Percentiles rank a stretch among this genome's conserved stretches.
Evolutionary conservation across 1,140 invertebrate species (phyloP).

Genomic region (Drosophila willistoni): DNA sequence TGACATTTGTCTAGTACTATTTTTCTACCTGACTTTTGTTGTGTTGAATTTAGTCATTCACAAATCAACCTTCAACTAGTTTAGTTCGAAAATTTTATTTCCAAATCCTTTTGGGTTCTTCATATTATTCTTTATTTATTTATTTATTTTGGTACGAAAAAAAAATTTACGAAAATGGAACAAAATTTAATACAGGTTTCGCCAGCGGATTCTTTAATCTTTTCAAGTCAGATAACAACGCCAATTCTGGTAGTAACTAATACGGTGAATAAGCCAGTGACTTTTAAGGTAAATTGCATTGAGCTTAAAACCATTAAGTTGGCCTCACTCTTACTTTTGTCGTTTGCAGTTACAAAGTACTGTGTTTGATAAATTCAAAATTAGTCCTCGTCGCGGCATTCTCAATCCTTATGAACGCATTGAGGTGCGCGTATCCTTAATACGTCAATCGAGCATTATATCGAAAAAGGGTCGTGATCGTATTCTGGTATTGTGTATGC

Average conservation of each 20-base stretch:
- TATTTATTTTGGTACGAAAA: background rate
- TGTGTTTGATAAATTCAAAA: conserved; percentile 27
- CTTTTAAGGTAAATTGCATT: conserved; percentile 35
- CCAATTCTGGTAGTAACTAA: conserved; percentile 19
- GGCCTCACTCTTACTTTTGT: background rate
- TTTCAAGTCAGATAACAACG: background rate
- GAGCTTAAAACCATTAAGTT: too few species aligned
- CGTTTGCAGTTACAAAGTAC: conserved; percentile 34
- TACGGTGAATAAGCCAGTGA: conserved; percentile 7
- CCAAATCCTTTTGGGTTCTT: too few species aligned
- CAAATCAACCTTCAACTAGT: too few species aligned
- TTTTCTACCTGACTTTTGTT: too few species aligned
- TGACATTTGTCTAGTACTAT: too few species aligned
- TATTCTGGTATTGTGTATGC: conserved; percentile 39
- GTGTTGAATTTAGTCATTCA: too few species aligned
- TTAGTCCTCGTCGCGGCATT: conserved; percentile 35
- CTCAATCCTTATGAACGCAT: conserved; percentile 12
- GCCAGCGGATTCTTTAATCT: conserved; percentile 18
- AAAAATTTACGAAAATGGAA: conserved; percentile 6
- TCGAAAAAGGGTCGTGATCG: conserved; percentile 43
- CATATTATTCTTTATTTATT: too few species aligned
- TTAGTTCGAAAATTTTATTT: too few species aligned
- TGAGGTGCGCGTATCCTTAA: conserved; percentile 17
- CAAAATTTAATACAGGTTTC: conserved; percentile 16
- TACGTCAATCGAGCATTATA: conserved; percentile 19